Base-by-base conservation (phyloP, 2,113 vertebrate genomes). In the Vireo altiloquus region DNA sequence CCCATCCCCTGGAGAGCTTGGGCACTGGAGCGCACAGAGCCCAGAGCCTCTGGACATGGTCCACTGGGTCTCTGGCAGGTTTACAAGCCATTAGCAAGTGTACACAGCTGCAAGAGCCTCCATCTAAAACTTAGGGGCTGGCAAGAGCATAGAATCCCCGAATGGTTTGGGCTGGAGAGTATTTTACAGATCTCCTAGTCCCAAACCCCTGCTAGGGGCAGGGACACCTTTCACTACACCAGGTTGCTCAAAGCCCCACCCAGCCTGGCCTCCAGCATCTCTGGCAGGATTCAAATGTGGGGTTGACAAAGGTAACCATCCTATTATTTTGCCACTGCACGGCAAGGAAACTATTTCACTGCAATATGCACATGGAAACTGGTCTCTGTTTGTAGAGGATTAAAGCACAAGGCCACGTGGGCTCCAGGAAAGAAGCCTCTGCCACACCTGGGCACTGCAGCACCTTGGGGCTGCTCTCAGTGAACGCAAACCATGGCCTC, bases 31-130 rank as follows among this genome's bases (percentile, higher is more conserved):
- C 3, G 0, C 50, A 80, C n/a, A 46, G 57, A 59, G 30, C 61
- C 0, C 0, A 79, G 63, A 80, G 50, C 25, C 75, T 81, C 79
- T 59, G 60, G 30, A 83, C 8, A 0, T 0, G 1, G 17, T 18
- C 47, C 39, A 37, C 35, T 24, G 60, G 10, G 40, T 61, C 54
- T 65, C 69, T 6, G 16, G 47, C 64, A 74, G 53, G 50, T 86
- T 77, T 59, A 86, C 35, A 90, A 94, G 74, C 64, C 74, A 15
- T 9, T 6, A 59, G 16, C 56, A 84, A 70, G 40, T 23, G 31
- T 0, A 59, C 2, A 71, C 10, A 82, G 74, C 65, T 91, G 68
- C 76, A 77, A 31, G 10, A 82, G 75, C 53, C 40, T 68, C 52
- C 1, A 6, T 3, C 52, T 33, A 24, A 88, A 80, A 60, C 7